Percentiles rank a stretch among this genome's conserved stretches.
Conservation (phyloP, 2,888 invertebrate genomes). For the Ethmia dodecea region DNA sequence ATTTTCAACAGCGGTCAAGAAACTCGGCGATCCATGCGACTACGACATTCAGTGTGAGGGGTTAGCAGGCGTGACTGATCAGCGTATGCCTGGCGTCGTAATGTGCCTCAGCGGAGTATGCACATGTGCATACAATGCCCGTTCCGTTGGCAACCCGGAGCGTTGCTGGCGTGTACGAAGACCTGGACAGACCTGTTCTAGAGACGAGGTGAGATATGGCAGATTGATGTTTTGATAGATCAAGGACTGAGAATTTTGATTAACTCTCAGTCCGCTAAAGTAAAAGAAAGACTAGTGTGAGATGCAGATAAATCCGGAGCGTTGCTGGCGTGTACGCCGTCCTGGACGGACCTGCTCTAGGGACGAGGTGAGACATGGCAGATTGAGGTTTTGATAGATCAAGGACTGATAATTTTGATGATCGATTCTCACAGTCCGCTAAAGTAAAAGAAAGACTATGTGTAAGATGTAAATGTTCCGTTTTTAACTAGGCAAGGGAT, state of each 20-base stretch:
- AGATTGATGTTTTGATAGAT: no score
- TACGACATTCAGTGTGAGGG: constrained; percentile 66
- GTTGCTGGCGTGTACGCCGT: constrained; percentile 54
- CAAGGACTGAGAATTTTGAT: no score
- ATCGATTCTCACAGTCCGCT: no score
- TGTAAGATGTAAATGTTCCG: no score
- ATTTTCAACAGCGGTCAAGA: constrained; percentile 47
- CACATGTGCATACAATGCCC: constrained; percentile 53
- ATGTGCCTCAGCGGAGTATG: constrained; percentile 58
- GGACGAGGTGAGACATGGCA: constrained; percentile 62
- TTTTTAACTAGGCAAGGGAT: no score
- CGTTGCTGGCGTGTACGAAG: constrained; percentile 55
- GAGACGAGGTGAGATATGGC: constrained; percentile 47
- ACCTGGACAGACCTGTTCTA: constrained; percentile 57
- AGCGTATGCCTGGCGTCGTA: constrained; percentile 49
- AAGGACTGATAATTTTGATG: no score
- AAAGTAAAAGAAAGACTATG: no score
- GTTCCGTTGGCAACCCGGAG: constrained; percentile 40
- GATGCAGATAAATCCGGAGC: no score
- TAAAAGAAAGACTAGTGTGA: no score
- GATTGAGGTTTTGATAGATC: no score
- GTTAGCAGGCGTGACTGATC: constrained; percentile 41
- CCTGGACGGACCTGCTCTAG: constrained; percentile 59
- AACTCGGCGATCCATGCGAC: constrained; percentile 52
- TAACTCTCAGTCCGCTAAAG: no score